Evolutionary conservation across 2,113 vertebrate species (phyloP).

Genomic region (Fulmarus glacialis): DNA sequence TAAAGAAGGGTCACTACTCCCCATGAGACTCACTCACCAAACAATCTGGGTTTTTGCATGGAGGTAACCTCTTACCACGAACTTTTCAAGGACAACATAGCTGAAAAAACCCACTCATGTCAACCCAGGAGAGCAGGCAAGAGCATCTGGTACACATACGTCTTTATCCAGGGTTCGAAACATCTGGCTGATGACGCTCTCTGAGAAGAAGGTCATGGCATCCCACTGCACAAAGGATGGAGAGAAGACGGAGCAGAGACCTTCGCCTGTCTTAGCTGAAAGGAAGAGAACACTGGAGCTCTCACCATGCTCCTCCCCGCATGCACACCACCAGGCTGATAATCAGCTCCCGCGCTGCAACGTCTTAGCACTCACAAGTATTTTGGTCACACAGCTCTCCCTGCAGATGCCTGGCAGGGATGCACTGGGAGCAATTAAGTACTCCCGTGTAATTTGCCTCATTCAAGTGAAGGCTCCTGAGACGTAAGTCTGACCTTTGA

Average conservation of each 20-base stretch:
- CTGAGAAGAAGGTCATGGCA: constrained; percentile 93
- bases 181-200: constrained; percentile 87
- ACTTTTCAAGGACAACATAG: not conserved
- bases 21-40: not conserved
- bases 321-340: not conserved
- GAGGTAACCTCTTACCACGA: not conserved
- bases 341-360: not conserved
- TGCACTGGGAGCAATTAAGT: not conserved
- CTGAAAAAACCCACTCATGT: not conserved
- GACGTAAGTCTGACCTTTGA: not conserved
- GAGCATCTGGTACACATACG: constrained; percentile 72
- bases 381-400: not conserved
- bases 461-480: not conserved
- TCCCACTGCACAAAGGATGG: constrained; percentile 94
- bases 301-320: not conserved
- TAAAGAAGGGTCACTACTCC: not conserved
- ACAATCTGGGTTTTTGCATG: not conserved
- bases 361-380: not conserved
- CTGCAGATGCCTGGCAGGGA: not conserved
- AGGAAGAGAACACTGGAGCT: constrained; percentile 34
- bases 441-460: fast-evolving
- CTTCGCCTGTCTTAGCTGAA: constrained; percentile 82
- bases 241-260: constrained; percentile 87
- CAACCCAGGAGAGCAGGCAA: not conserved
- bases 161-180: constrained; percentile 89